Conservation (phyloP, 2,113 vertebrate species). For the Turnix velox region DNA sequence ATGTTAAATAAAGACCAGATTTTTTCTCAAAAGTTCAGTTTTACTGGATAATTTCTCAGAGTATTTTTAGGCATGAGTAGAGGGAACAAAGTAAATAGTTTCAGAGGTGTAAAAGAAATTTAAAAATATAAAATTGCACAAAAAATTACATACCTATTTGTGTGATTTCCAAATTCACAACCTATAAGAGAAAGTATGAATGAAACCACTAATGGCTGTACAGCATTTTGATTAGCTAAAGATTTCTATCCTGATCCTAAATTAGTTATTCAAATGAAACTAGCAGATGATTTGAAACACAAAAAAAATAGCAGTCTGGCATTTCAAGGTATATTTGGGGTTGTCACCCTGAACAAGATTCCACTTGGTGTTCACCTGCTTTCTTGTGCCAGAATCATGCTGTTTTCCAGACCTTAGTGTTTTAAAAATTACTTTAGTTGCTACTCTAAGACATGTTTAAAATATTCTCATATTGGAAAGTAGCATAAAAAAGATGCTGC, state of each 20-base stretch:
- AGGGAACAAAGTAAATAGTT: background rate
- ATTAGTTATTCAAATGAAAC: background rate
- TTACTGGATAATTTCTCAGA: background rate
- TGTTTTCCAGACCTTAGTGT: background rate
- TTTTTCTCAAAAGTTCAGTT: background rate
- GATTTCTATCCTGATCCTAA: background rate
- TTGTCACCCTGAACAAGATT: background rate
- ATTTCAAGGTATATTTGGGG: background rate
- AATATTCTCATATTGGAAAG: background rate
- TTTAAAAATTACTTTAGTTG: background rate
- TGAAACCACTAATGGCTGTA: background rate
- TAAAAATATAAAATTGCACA: too few relatives aligned
- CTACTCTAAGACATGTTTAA: background rate
- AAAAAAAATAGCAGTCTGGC: too few relatives aligned
- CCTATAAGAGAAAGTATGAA: conserved; percentile 56
- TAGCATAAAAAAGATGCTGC: background rate
- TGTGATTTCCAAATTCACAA: conserved; percentile 55
- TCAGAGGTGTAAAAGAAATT: background rate
- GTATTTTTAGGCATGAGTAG: background rate
- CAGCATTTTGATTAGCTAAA: background rate
- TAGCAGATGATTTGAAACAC: background rate
- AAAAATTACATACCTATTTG: conserved; percentile 67
- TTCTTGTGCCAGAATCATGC: background rate
- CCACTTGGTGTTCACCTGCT: background rate
- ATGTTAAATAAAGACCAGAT: background rate